These are phyloP conservation scores for Dromas ardeola DNA, from an alignment of 2,113 vertebrate species.

Conservation along the genomic window DNA sequence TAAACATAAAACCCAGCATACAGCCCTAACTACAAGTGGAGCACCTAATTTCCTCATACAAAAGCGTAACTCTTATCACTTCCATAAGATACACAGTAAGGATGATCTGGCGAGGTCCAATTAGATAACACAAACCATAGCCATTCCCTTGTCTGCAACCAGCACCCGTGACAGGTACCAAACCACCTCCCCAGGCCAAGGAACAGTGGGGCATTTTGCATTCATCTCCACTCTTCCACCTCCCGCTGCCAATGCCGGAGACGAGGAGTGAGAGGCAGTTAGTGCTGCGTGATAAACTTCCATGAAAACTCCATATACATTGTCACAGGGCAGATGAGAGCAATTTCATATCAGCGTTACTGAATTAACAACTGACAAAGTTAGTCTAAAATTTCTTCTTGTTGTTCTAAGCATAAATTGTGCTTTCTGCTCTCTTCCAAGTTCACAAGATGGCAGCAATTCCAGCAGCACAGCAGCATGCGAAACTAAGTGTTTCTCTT, in stretches of 20 bases:
- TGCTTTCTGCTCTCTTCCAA: not conserved
- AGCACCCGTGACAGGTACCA: not conserved
- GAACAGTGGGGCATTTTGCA: not conserved
- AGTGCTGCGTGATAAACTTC: not conserved
- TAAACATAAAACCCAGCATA: not conserved
- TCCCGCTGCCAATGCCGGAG: not conserved
- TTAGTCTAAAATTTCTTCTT: not conserved
- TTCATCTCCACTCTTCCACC: not conserved
- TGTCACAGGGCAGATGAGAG: not conserved
- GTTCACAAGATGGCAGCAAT: not conserved
- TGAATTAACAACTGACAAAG: not conserved
- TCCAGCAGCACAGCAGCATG: not conserved
- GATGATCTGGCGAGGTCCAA: not conserved
- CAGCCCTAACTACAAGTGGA: not conserved
- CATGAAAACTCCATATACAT: not conserved
- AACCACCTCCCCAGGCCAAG: not conserved
- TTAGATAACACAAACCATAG: not conserved
- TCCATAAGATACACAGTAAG: not conserved
- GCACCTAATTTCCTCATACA: not conserved
- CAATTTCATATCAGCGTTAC: not conserved
- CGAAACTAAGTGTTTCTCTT: too few species aligned
- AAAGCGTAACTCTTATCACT: not conserved
- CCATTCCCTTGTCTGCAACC: not conserved
- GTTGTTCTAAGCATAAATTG: not conserved
- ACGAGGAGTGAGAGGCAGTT: not conserved